Evolutionary conservation across 1,140 invertebrate genomes (phyloP), one percentile per base, ranked within the genome.

Genomic region (Drosophila serrata): DNA sequence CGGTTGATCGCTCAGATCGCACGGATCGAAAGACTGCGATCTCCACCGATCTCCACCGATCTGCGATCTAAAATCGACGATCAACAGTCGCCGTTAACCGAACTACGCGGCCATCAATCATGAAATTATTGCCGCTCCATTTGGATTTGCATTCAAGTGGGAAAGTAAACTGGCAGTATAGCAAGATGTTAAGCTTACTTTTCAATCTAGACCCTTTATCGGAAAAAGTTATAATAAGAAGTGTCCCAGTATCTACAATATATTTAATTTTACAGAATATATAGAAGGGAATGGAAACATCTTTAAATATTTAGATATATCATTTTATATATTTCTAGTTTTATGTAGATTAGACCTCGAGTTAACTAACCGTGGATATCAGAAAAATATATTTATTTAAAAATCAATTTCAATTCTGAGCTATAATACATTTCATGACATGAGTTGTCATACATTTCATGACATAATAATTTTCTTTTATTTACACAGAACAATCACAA

Each of bases 41-140:
- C 51, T 59, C 29, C 17, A 9, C 13, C 40, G 40, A 43, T 56
- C 61, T 53, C 57, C 57, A 51, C 33, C 77, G 61, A 77, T 76
- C 80, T 59, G 48, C 77, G 57, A 77, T 76, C 80, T 46, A 42
- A 46, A 57, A 72, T 65, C 61, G 45, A 22, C 70, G 65, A 62
- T 74, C 73, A 64, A 46, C 53, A 6, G 72, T 46, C 68, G 82
- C 82, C 82, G 82, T 86, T 86, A 82, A 86, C 82, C 51, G 84
- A 79, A 82, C 79, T 86, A 86, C 84, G 82, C 82, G 82, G 48
- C 77, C 85, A 87, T 87, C 84, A 87, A 87, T 87, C 84, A 90
- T 78, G 64, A 90, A 87, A 87, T 87, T 87, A 84, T 90, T 87
- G 85, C 84, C 85, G 76, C 80, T 67, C 76, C 67, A 86, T 80